Base-by-base conservation (phyloP, 2,113 vertebrate genomes). In the Lepisosteus osseus region DNA sequence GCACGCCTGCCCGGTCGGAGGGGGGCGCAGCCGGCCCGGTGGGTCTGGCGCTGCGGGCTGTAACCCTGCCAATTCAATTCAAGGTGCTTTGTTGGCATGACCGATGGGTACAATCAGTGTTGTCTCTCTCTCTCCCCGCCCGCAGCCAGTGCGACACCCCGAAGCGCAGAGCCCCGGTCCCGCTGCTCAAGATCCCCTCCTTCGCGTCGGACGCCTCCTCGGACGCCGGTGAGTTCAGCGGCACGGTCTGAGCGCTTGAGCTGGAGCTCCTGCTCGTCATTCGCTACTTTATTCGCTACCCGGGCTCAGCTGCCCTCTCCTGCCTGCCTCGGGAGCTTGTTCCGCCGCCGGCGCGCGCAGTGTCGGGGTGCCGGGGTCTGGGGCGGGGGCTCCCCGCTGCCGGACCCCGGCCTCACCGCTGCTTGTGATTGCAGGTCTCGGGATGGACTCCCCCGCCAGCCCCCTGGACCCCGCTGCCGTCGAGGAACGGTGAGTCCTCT, bases 161-260 rank as follows among this genome's bases (percentile, higher is more conserved):
- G 0, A 94, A 94, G 80, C 83, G 86, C 64, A 89, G 77, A 54
- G 86, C 79, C 47, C 75, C 54, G 56, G 59, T 81, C 3, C 81
- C 73, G 0, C 81, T 92, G 0, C 77, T 87, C 62, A 93, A 93
- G 82, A 68, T 87, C 15, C 85, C 86, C 41, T 93, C 91, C 57
- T 91, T 92, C 62, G 90, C 90, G 7, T 95, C 95, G 0, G 95
- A 96, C 79, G 83, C 81, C 55, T 94, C 93, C 41, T 94, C 93
- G 14, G 95, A 97, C 85, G 90, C 94, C 74, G 96, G 95, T 97
- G 74, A 89, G 90, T 51, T 17, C 0, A 17, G 15, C 15, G 15
- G 15, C 15, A 0, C 15, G 15, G 15, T 17, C 15, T 17, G 15
- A 17, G 15, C 15, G 29, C 1, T 29, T 1, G 29, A 29, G 29